Evolutionary conservation across 2,113 vertebrate species (phyloP).

Genomic region (Lipotes vexillifer): DNA sequence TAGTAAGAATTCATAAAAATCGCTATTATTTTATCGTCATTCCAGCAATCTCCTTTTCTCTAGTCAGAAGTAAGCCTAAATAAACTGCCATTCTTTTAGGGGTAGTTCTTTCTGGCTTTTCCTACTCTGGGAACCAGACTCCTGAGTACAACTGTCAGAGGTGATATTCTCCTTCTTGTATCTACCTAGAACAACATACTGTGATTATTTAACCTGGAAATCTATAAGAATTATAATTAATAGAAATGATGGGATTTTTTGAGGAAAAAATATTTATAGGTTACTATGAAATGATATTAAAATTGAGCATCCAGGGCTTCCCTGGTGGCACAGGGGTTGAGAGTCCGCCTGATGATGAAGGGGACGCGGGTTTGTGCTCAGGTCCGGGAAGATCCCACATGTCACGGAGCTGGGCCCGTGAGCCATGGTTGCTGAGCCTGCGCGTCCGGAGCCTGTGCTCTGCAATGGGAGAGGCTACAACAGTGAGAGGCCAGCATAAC

Average conservation of each 20-base stretch:
- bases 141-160: not conserved
- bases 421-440: too few species aligned
- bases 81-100: not conserved
- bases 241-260: not conserved
- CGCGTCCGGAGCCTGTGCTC: too few species aligned
- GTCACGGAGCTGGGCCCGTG: too few species aligned
- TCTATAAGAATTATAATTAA: not conserved
- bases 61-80: not conserved
- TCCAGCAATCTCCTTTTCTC: not conserved
- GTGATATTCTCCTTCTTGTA: not conserved
- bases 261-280: not conserved
- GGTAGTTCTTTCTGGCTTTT: not conserved
- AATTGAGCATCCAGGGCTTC: not conserved
- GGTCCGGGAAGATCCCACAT: too few species aligned
- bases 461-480: too few species aligned
- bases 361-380: too few species aligned
- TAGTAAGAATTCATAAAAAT: not conserved
- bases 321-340: too few species aligned
- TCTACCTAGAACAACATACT: not conserved
- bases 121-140: not conserved
- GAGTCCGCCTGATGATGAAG: too few species aligned
- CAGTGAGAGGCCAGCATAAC: too few species aligned
- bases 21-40: not conserved
- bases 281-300: not conserved
- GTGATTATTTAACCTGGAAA: not conserved